Evolutionary conservation across 1,140 invertebrate species (phyloP).

Genomic region (Panonychus citri): DNA sequence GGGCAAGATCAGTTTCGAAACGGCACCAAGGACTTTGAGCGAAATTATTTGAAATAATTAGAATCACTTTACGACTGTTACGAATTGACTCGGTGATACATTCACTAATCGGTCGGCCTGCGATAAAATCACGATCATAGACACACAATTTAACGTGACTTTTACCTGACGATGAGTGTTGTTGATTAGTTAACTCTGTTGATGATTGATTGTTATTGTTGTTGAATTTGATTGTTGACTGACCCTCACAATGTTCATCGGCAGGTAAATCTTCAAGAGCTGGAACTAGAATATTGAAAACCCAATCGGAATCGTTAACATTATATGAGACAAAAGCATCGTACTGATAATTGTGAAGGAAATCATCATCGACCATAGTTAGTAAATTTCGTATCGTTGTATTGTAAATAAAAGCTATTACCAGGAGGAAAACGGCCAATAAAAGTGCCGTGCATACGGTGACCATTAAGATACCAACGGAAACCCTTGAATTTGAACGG

Average conservation of each 20-base stretch:
- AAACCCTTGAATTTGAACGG: background rate
- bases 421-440: background rate
- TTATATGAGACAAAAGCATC: conserved; percentile 42
- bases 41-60: conserved; percentile 37
- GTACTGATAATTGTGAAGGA: conserved; percentile 24
- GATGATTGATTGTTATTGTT: background rate
- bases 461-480: background rate
- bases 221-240: background rate
- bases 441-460: background rate
- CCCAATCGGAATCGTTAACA: conserved; percentile 34
- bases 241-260: background rate
- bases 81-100: conserved; percentile 33
- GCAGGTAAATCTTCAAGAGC: conserved; percentile 22
- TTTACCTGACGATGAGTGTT: background rate
- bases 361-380: conserved; percentile 1
- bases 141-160: conserved; percentile 27
- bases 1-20: conserved; percentile 36
- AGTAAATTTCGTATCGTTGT: conserved; percentile 1
- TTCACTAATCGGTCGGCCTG: conserved; percentile 34
- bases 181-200: background rate
- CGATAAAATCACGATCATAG: conserved; percentile 38
- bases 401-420: conserved; percentile 3
- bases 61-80: conserved; percentile 32
- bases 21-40: conserved; percentile 37
- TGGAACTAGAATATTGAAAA: conserved; percentile 28